Base-by-base conservation (phyloP, 2,113 vertebrate species). In the Hoplias malabaricus region DNA sequence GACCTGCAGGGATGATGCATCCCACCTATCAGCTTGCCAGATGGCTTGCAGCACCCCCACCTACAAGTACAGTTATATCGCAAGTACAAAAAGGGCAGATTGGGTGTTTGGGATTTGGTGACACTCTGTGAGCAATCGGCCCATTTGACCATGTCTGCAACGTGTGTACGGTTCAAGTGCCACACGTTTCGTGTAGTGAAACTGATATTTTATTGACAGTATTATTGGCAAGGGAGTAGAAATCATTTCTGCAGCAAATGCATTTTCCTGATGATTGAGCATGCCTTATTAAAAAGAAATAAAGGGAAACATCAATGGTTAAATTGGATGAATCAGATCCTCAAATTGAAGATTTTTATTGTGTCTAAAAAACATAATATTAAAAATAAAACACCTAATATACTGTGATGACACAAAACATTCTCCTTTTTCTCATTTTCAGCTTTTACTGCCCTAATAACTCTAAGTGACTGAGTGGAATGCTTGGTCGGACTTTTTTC, bases 1-100 rank as follows among this genome's bases (percentile, higher is more conserved):
- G n/a, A 69, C 75, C 75, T 50, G 67, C 56, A 62, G 75, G 33
- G 67, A 70, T 62, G 66, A 69, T 77, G 42, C 40, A 70, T 77
- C 75, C 75, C 75, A 77, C 75, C 75, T 77, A 77, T 77, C 56
- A 77, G 66, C 67, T 62, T 38, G 42, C 67, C 75, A 77, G 67
- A 77, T 77, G 75, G 75, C 75, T 62, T 62, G 33, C 36, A 70
- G 67, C 56, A 53, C 53, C 25, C 31, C 33, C 56, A 70, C 63
- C 63, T 57, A 56, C 76, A 56, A 78, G 31, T 43, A 53, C 59
- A 46, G 68, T 78, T 70, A 62, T 48, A 23, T 33, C 25, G 56
- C 66, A 53, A 50, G 56, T 62, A 69, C 62, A 57, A 40, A 70
- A 50, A 71, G 33, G 67, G 56, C 67, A 48, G 46, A 71, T 42